phyloP scores from a whole-genome alignment of 2,113 vertebrate species.

The Phaetusa simplex region DNA sequence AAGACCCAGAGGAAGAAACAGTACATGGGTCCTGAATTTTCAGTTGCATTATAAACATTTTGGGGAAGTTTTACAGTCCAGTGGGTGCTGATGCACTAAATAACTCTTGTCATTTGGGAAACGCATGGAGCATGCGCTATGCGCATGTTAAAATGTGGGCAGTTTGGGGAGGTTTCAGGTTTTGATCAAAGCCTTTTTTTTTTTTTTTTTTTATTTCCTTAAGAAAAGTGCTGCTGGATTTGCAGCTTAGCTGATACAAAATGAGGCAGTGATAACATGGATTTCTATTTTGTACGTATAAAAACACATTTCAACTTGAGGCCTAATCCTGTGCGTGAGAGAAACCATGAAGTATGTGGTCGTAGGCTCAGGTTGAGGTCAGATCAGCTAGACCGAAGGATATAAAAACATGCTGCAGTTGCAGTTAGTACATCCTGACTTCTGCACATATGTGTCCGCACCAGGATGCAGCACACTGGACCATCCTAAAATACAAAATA shows the following conservation, averaged over 20 bases:
- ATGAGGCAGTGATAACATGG: neutral
- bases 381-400: neutral
- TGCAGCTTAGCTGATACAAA: neutral
- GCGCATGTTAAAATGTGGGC: neutral
- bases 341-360: neutral
- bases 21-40: neutral
- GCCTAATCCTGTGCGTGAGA: neutral
- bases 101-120: neutral
- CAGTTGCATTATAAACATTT: neutral
- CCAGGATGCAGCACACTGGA: neutral
- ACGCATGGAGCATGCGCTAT: neutral
- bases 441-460: neutral
- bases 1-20: neutral
- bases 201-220: neutral
- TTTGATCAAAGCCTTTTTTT: neutral
- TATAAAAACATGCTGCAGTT: neutral
- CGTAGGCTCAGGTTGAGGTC: neutral
- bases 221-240: neutral
- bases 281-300: neutral
- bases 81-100: neutral
- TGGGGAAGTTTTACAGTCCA: neutral
- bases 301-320: neutral
- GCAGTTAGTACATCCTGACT: neutral
- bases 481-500: neutral
- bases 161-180: neutral